Conservation (phyloP, 2,888 invertebrate species). For the Bedellia somnulentella region DNA sequence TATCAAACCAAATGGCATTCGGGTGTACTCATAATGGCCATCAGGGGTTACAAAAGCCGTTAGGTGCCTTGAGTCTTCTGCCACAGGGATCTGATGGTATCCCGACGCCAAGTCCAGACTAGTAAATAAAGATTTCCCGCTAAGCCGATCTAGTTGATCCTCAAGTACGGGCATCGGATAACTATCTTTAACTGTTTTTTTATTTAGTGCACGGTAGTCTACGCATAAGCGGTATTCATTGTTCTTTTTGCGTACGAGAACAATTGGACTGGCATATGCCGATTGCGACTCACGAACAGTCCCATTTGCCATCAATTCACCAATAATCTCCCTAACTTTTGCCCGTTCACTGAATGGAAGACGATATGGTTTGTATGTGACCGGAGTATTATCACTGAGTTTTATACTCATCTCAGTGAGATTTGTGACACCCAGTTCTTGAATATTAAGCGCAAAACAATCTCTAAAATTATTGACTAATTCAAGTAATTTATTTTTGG, state of each 20-base stretch:
- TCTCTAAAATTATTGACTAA: slow-evolving; percentile 1
- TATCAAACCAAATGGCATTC: slow-evolving; percentile 11
- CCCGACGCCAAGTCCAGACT: slow-evolving; percentile 14
- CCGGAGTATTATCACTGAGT: slow-evolving; percentile 1
- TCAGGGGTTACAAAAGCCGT: slow-evolving; percentile 18
- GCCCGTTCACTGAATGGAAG: slow-evolving; percentile 1
- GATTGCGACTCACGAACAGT: slow-evolving; percentile 7
- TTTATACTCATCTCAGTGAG: slow-evolving; percentile 1
- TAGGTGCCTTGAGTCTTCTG: slow-evolving; percentile 13
- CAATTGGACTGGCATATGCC: slow-evolving; percentile 13
- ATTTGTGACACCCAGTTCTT: slow-evolving; percentile 3
- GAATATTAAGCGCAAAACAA: slow-evolving; percentile 1
- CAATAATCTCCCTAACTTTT: slow-evolving; percentile 1
- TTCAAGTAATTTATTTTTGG: background rate
- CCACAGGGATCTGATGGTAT: slow-evolving; percentile 16
- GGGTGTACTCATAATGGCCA: slow-evolving; percentile 16
- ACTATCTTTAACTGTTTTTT: slow-evolving; percentile 13
- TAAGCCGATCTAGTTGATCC: slow-evolving; percentile 15
- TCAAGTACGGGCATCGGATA: slow-evolving; percentile 15
- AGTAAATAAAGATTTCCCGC: slow-evolving; percentile 12
- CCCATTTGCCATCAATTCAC: background rate
- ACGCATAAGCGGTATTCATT: slow-evolving; percentile 11
- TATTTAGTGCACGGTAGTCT: slow-evolving; percentile 8
- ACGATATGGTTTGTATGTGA: slow-evolving; percentile 3
- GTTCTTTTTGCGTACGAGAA: slow-evolving; percentile 13